Conservation (phyloP, 2,113 vertebrate genomes). For the Jaculus jaculus region DNA sequence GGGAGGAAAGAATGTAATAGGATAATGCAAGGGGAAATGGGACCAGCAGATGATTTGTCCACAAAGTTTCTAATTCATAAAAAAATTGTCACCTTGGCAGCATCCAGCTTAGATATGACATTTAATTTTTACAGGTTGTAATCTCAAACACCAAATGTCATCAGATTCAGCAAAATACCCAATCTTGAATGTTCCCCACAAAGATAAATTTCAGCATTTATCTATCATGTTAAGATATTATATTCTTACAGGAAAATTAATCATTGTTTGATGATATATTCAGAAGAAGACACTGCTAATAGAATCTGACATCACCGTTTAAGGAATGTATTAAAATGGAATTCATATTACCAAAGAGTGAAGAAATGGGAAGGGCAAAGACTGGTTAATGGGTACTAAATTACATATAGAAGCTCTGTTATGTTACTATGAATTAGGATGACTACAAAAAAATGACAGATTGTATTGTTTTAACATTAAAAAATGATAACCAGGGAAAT, state of each 20-base stretch:
- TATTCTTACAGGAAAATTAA: background rate
- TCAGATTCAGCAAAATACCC: background rate
- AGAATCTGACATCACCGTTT: background rate
- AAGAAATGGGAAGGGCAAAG: background rate
- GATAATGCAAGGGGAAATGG: no score
- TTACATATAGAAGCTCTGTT: background rate
- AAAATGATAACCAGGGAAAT: no score
- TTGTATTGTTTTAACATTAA: no score
- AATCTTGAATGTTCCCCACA: background rate
- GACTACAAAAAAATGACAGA: no score
- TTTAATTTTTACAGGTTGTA: background rate
- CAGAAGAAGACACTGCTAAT: background rate
- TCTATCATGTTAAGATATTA: background rate
- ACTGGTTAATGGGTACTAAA: background rate
- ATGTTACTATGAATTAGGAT: background rate
- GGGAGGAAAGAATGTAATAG: no score
- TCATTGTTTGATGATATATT: background rate
- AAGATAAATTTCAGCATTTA: background rate
- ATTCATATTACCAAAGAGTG: background rate
- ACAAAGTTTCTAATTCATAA: no score
- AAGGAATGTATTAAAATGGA: background rate
- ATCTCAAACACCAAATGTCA: background rate
- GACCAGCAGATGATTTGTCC: no score
- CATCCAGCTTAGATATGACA: background rate
- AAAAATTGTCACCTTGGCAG: background rate